Evolutionary conservation across 2,797 vertebrate species (phyloP), one percentile per base, ranked within the genome.

Genomic region (Ispidina picta): DNA sequence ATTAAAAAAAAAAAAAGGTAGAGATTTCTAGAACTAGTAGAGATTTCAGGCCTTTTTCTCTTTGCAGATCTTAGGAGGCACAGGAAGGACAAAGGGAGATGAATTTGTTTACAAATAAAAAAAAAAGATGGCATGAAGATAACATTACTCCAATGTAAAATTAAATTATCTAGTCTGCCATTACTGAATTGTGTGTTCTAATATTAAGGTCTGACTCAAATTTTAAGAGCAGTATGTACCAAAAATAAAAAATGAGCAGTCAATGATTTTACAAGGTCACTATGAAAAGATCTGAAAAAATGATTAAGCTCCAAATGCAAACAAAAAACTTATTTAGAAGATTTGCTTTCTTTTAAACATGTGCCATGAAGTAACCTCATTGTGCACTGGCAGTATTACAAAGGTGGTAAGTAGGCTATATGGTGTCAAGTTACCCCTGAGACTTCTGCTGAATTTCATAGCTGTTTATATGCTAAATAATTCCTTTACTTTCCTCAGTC

Each of bases 251-350:
- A 87, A 81, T 10, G 6, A 92, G 11, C 14, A 92, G 49, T 19
- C 64, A 80, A 29, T 70, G 39, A 63, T 81, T 91, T 81, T 75
- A 83, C 58, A 81, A 93, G 63, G 76, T 75, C 66, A 49, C 72
- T 92, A 52, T 17, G 54, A 52, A 89, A 85, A 58, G 82, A 51
- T 17, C 31, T 85, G 51, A 46, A 74, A 87, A 92, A 48, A 65
- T 0, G 0, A 88, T 83, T 91, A 74, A 48, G 28, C 8, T 75
- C 12, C 48, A 83, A 93, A 62, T 39, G 43, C 31, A 90, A 92
- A 69, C 49, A 91, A 77, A 84, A 11, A 90, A 64, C 28, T 71
- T 31, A 90, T 83, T 90, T 86, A 80, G 66, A 83, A 82, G 46
- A 64, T 71, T 60, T 49, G 7, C 19, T 59, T 75, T 48, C 12